Conservation (phyloP, 1,140 invertebrate genomes). For the Armadillidium nasatum region DNA sequence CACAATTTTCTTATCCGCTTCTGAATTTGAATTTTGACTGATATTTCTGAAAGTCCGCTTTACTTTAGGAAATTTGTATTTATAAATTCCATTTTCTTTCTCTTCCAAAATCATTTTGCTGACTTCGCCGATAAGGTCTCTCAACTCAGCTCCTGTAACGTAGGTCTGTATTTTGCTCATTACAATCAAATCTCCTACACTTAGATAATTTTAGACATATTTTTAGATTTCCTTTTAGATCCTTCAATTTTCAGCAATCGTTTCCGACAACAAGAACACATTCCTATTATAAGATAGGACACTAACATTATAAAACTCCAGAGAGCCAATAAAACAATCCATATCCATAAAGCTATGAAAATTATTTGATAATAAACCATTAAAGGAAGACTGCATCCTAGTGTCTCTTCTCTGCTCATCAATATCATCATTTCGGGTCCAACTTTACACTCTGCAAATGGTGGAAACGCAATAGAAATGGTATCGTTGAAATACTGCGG, state of each 20-base stretch:
- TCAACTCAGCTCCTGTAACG: not conserved
- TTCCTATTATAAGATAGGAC: not conserved
- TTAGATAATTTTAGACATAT: not conserved
- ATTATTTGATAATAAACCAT: not conserved
- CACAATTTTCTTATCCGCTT: no score
- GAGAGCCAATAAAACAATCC: not conserved
- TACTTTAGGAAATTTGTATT: no score
- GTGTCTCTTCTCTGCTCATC: not conserved
- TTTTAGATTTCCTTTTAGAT: not conserved
- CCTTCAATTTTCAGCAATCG: not conserved
- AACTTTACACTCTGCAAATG: not conserved
- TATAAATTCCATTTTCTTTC: no score
- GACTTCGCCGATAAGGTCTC: not conserved
- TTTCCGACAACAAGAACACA: not conserved
- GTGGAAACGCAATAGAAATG: not conserved
- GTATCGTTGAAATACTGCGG: constrained; percentile 7
- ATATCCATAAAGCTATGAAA: not conserved
- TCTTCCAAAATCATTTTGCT: no score
- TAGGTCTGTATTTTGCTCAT: not conserved
- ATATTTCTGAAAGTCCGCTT: no score
- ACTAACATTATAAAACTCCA: not conserved
- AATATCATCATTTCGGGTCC: not conserved
- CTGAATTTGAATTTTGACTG: no score
- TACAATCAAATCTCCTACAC: not conserved
- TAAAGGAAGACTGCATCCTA: not conserved